A percentile compares a stretch with the other conserved stretches of the same genome.
phyloP scores from a whole-genome alignment of 2,113 vertebrate species.

The Sapajus apella region DNA sequence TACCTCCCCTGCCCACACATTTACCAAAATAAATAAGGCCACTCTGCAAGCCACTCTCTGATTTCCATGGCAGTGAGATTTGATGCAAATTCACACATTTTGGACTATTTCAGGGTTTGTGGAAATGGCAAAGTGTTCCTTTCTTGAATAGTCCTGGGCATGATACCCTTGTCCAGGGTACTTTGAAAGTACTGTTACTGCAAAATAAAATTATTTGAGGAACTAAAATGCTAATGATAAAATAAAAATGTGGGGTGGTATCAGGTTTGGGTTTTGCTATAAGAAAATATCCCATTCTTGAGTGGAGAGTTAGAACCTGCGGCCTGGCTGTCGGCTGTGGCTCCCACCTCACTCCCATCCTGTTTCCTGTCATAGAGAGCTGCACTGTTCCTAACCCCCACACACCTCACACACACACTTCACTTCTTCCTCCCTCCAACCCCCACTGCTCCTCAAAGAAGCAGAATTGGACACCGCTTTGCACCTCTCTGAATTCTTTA shows the following conservation, averaged over 20 bases:
- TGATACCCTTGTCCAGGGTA: not conserved
- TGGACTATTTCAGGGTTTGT: constrained; percentile 55
- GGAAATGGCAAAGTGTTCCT: constrained; percentile 55
- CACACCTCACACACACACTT: not conserved
- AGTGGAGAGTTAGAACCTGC: not conserved
- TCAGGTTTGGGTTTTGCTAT: not conserved
- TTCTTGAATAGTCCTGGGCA: constrained; percentile 41
- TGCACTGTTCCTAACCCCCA: not conserved
- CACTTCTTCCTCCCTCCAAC: not conserved
- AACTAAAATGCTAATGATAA: constrained; percentile 25
- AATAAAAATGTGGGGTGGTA: not conserved
- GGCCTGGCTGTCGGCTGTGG: not conserved
- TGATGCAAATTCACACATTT: constrained; percentile 56
- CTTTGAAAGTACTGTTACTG: not conserved
- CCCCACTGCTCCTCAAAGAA: not conserved
- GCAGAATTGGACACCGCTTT: not conserved
- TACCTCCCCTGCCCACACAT: constrained; percentile 62
- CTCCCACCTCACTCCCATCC: not conserved
- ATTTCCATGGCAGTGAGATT: constrained; percentile 56
- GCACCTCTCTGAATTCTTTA: not conserved
- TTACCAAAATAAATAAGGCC: constrained; percentile 73
- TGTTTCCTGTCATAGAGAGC: not conserved
- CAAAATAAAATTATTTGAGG: constrained; percentile 1
- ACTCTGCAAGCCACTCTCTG: constrained; percentile 13
- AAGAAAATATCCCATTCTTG: not conserved